Base-by-base conservation (phyloP, 1,140 invertebrate genomes). In the Plodia interpunctella region DNA sequence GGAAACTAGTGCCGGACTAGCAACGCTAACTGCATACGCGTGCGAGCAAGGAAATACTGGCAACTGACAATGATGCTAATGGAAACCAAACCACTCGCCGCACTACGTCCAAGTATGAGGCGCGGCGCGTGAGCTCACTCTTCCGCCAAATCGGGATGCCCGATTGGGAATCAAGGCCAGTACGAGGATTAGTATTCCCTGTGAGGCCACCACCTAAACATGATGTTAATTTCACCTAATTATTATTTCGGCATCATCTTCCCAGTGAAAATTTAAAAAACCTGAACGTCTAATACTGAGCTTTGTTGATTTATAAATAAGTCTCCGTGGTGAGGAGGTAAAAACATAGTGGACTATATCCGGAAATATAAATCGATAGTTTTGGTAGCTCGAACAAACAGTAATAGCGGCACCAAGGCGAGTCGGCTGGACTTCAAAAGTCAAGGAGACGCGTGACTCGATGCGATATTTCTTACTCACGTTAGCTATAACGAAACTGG, bases 91-190 rank as follows among this genome's bases (percentile, higher is more conserved):
- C 21, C 71, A 66, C 62, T 71, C 68, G 67, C 62, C 61, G 62
- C 66, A 61, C 71, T 55, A 60, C 63, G 66, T 76, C 72, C 74
- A 57, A 66, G 59, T 60, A 55, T 60, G 62, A 59, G 74, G 65
- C 65, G 72, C 68, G 70, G 60, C 66, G 69, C 71, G 74, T 79
- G 79, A 85, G 77, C 82, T 83, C 80, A 79, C 70, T 70, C 71
- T 68, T 55, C 81, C 75, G 81, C 78, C 84, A 81, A 84, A 79
- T 70, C 78, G 73, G 78, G 78, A 71, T 60, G 72, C 81, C 70
- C 75, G 74, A 80, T 83, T 77, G 81, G 85, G 85, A 88, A 87
- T 87, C 79, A 88, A 88, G 85, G 85, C 79, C 83, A 80, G 70
- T 72, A 72, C 58, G 55, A 66, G 73, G 78, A 84, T 88, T 87